Percentiles rank a stretch among this genome's conserved stretches.
Conservation (phyloP, 2,113 vertebrate genomes). For the Geothlypis trichas region DNA sequence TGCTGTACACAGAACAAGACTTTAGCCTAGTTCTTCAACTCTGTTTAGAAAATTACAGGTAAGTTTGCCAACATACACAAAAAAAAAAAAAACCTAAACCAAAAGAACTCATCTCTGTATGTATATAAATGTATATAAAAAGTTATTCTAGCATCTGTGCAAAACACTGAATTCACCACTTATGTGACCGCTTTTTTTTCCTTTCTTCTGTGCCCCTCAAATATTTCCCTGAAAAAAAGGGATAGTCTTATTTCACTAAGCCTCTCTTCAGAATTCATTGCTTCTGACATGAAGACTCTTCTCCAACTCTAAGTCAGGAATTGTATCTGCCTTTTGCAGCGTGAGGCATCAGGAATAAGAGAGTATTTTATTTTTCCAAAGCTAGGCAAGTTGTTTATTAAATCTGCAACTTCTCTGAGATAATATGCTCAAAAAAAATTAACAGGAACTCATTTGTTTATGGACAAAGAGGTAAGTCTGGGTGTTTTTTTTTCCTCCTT, state of each 20-base stretch:
- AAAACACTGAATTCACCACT: neutral
- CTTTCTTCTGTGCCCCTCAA: neutral
- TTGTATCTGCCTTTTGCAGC: neutral
- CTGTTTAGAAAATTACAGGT: neutral
- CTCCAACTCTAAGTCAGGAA: neutral
- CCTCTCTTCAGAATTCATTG: neutral
- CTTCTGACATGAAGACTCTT: neutral
- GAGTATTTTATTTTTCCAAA: neutral
- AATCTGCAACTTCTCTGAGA: neutral
- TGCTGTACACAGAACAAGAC: neutral
- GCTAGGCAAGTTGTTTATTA: neutral
- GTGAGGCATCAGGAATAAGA: neutral
- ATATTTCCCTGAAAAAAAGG: neutral
- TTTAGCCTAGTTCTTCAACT: neutral
- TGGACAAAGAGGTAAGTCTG: neutral
- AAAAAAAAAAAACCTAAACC: neutral
- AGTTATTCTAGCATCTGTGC: neutral
- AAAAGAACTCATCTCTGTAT: accelerated
- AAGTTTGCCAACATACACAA: neutral
- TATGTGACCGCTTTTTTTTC: neutral
- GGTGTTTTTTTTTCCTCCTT: neutral
- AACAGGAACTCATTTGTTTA: neutral
- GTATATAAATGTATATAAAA: neutral
- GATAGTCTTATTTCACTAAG: neutral
- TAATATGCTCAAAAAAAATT: neutral